phyloP scores from a whole-genome alignment of 2,888 invertebrate species.

The Amphipyra tragopoginis region DNA sequence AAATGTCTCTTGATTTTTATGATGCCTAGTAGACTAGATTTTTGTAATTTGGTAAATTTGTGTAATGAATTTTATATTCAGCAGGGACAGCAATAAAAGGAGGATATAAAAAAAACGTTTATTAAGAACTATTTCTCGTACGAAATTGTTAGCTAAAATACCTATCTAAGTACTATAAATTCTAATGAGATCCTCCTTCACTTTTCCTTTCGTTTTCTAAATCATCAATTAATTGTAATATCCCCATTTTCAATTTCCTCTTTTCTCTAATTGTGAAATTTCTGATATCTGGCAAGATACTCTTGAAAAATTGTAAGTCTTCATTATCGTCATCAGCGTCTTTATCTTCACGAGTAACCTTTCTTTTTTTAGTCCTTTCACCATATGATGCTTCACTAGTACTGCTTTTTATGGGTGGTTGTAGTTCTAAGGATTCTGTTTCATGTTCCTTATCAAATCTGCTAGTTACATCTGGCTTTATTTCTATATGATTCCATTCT shows the following conservation, averaged over 20 bases:
- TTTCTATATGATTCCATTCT: constrained; percentile 52
- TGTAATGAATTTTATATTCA: neutral
- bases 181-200: neutral
- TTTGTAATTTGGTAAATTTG: neutral
- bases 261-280: constrained; percentile 85
- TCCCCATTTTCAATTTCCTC: constrained; percentile 86
- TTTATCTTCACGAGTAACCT: constrained; percentile 38
- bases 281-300: constrained; percentile 87
- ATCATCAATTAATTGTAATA: constrained; percentile 86
- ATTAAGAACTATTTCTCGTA: neutral
- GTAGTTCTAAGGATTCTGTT: constrained; percentile 3
- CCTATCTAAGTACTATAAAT: neutral
- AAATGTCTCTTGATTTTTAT: constrained; percentile 14
- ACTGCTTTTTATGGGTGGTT: constrained; percentile 3
- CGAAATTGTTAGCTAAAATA: neutral
- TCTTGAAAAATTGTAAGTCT: constrained; percentile 85
- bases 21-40: neutral
- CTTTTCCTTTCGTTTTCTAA: constrained; percentile 64
- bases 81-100: neutral
- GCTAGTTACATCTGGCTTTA: constrained; percentile 53
- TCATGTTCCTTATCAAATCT: constrained; percentile 23
- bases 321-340: constrained; percentile 61
- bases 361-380: constrained; percentile 46
- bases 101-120: neutral
- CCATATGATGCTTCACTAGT: constrained; percentile 23